Evolutionary conservation across 2,888 invertebrate species (phyloP).

Genomic region (Heliothis peltigera): DNA sequence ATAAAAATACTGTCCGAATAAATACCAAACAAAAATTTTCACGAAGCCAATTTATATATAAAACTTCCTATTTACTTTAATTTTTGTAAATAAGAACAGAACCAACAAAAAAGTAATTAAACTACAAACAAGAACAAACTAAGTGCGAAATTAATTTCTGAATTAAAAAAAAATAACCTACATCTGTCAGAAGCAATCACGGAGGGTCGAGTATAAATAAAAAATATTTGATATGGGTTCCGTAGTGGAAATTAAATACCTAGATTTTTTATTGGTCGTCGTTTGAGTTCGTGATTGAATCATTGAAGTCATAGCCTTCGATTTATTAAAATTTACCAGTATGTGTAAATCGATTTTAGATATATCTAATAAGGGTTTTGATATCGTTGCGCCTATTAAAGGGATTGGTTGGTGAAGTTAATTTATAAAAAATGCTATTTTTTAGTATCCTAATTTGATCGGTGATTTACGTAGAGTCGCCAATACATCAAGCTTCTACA

Average conservation of each 20-base stretch:
- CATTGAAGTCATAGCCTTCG: background rate
- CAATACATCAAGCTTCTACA: too few species aligned
- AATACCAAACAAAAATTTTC: background rate
- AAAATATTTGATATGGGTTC: background rate
- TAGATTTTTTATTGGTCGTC: background rate
- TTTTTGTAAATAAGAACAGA: background rate
- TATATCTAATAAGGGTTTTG: too few species aligned
- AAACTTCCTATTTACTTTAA: background rate
- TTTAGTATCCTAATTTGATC: too few species aligned
- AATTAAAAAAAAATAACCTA: slow-evolving; percentile 13
- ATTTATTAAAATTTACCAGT: background rate
- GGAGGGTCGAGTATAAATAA: background rate
- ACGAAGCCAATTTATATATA: background rate
- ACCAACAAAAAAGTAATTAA: slow-evolving; percentile 13
- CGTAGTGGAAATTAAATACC: background rate
- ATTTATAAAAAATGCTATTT: too few species aligned
- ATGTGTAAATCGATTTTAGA: background rate
- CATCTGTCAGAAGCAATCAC: background rate
- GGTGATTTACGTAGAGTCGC: too few species aligned
- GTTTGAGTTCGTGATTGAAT: background rate
- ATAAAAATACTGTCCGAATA: background rate
- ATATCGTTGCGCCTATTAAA: too few species aligned
- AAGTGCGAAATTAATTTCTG: slow-evolving; percentile 15
- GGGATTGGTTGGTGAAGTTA: too few species aligned
- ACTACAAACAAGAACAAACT: slow-evolving; percentile 14